Evolutionary conservation across 1,140 invertebrate species (phyloP), one percentile per base, ranked within the genome.

Genomic region (Harlomillsia oculata): DNA sequence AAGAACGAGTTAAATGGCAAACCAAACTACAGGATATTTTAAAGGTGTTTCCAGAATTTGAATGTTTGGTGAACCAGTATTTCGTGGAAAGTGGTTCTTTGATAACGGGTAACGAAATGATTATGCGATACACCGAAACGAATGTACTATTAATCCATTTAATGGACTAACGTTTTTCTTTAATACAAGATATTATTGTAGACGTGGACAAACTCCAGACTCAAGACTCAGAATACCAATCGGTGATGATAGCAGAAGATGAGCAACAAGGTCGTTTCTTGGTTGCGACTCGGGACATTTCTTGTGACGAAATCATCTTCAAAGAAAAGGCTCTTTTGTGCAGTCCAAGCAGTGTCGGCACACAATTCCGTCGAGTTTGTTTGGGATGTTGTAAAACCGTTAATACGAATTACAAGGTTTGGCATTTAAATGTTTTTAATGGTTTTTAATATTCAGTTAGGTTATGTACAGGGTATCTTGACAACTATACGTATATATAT

Each of bases 291-390:
- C 37, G 51, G 20, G 51, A 53, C 23, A 53, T 53, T 30, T n/a
- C 26, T 21, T 32, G 21, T 11, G 40, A 41, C 18, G 51, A 53
- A 30, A 13, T 41, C 18, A 41, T 53, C 43, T 23, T 53, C 0
- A 41, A 21, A 18, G 51, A 53, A 18, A 53, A 40, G 14, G 37
- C 51, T 5, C 20, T 53, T 4, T 16, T 53, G 16, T 40, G 26
- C 5, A 30, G 39, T 53, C 51, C 51, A 28, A 53, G 51, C 26
- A 53, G 51, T 18, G 18, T 41, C n/a, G 51, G 51, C 18, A 36
- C 48, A 16, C 26, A 41, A 53, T 53, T 36, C 26, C 30, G 23
- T 20, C 25, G 28, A 9, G 29, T 53, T 30, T 53, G 51, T 28
- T 41, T 53, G 21, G 51, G 51, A 30, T 53, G 51, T 8, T 53